Evolutionary conservation across 1,140 invertebrate species (phyloP).

Genomic region (Brachionus koreanus): DNA sequence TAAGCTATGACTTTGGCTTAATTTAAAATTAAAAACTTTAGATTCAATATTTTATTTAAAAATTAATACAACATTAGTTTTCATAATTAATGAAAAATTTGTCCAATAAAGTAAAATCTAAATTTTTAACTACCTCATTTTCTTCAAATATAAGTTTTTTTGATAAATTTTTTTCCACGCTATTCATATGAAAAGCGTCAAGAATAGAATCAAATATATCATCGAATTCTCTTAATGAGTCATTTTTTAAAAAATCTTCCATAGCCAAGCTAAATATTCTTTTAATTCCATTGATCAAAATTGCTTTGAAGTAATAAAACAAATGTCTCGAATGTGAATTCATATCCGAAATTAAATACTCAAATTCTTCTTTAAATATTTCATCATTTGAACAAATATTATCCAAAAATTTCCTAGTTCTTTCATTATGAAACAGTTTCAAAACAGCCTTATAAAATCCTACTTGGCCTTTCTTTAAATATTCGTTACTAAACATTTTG

Average conservation of each 20-base stretch:
- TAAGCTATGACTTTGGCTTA: too few species aligned
- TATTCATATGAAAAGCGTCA: not conserved
- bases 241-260: not conserved
- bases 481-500: conserved; percentile 13
- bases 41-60: not conserved
- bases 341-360: conserved; percentile 26
- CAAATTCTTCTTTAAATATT: not conserved
- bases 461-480: not conserved
- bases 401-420: not conserved
- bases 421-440: not conserved
- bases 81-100: not conserved
- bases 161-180: not conserved
- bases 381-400: not conserved
- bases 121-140: not conserved
- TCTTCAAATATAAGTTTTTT: not conserved
- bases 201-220: not conserved
- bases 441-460: not conserved
- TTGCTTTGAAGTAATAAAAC: conserved; percentile 3
- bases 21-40: too few species aligned
- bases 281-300: not conserved
- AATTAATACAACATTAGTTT: not conserved
- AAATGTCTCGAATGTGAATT: conserved; percentile 23
- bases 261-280: not conserved
- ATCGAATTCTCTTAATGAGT: not conserved
- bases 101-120: not conserved